Conservation (phyloP, 2,888 invertebrate species). For the Copidosoma aretas region DNA sequence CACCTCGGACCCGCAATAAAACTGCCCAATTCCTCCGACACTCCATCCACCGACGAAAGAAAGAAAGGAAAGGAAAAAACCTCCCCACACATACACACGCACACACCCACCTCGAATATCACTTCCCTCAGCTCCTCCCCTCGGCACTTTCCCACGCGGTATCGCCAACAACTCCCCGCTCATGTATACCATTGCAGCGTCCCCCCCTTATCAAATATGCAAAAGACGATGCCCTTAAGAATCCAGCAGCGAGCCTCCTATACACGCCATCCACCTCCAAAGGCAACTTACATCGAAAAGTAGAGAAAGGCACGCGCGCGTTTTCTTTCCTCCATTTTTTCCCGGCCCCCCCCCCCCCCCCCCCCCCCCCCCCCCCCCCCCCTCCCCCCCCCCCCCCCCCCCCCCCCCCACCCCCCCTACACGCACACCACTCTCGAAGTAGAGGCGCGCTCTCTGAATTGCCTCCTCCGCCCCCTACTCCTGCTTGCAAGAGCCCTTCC, state of each 20-base stretch:
- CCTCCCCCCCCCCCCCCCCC: conserved; percentile 8
- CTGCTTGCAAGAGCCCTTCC: background rate
- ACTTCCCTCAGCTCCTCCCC: conserved; percentile 4
- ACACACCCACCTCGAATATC: background rate
- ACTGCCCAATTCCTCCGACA: too few species aligned
- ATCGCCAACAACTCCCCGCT: background rate
- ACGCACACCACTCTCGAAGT: too few species aligned
- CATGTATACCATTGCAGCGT: background rate
- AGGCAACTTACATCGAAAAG: too few species aligned
- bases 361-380: too few species aligned
- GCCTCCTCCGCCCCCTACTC: too few species aligned
- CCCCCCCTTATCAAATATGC: conserved; percentile 21
- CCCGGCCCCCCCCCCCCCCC: conserved; percentile 13
- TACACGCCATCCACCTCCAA: too few species aligned
- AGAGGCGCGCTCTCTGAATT: too few species aligned
- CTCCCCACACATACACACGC: too few species aligned
- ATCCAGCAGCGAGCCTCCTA: conserved; percentile 22
- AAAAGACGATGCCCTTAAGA: conserved; percentile 28
- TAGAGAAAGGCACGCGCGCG: background rate
- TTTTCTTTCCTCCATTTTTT: background rate
- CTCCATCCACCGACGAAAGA: too few species aligned
- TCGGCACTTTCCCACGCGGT: conserved; percentile 16
- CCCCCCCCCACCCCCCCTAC: conserved; percentile 1
- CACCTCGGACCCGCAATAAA: too few species aligned
- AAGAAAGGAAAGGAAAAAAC: too few species aligned